Conservation (phyloP, 2,797 vertebrate genomes). For the Lithobates sylvaticus region DNA sequence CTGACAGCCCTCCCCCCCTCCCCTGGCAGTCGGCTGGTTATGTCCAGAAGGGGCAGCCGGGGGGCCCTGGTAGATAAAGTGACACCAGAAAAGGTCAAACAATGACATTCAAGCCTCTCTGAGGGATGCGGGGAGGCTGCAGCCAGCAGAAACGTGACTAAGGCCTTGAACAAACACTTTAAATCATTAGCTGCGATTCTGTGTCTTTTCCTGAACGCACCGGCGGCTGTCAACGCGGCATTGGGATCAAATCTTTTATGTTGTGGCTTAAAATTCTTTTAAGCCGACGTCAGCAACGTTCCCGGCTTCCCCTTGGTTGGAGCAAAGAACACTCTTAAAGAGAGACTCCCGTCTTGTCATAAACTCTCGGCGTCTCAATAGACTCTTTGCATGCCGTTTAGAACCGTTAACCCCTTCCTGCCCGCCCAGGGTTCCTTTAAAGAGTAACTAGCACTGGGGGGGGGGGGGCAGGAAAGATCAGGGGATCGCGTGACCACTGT, state of each 20-base stretch:
- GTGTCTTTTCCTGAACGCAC: constrained; percentile 1
- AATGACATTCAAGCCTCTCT: constrained; percentile 50
- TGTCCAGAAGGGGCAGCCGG: neutral
- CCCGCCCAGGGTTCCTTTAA: too few relatives aligned
- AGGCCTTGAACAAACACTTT: constrained; percentile 30
- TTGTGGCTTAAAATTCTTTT: constrained; percentile 17
- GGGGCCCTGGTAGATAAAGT: constrained; percentile 22
- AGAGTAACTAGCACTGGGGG: too few relatives aligned
- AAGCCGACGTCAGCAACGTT: neutral
- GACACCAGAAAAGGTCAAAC: constrained; percentile 54
- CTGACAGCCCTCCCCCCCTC: neutral
- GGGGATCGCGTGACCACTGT: too few relatives aligned
- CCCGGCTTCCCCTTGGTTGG: neutral
- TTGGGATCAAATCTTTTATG: constrained; percentile 15
- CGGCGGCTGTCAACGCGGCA: neutral
- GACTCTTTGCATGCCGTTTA: too few relatives aligned
- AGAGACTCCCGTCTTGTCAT: too few relatives aligned
- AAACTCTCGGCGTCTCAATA: too few relatives aligned
- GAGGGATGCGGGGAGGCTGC: neutral
- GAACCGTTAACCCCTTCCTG: too few relatives aligned
- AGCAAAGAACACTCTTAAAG: neutral
- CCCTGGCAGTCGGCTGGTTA: neutral
- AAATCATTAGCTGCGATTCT: constrained; percentile 14
- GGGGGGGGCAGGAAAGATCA: too few relatives aligned
- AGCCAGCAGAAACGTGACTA: constrained; percentile 1